These are phyloP conservation scores for Campoletis sonorensis DNA, from an alignment of 1,140 invertebrate genomes.

Conservation along the genomic window DNA sequence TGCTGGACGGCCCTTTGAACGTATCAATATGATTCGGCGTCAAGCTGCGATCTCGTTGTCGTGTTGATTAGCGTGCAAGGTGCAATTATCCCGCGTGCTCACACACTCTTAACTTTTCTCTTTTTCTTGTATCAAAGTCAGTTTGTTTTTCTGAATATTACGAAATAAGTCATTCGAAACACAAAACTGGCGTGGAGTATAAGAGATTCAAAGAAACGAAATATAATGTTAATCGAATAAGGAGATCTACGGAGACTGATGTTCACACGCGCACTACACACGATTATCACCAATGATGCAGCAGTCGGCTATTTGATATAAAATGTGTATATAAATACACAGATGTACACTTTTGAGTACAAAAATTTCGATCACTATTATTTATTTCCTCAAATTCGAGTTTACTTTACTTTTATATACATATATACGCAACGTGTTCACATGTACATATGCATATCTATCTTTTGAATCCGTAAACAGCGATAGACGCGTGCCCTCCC, in stretches of 20 bases:
- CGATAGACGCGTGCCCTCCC: conserved; percentile 28
- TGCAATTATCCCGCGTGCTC: too few relatives aligned
- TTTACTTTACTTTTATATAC: neutral
- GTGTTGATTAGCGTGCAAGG: neutral
- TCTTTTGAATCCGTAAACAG: neutral
- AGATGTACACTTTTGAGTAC: neutral
- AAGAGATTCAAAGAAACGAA: neutral
- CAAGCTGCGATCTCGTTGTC: neutral
- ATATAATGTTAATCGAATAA: neutral
- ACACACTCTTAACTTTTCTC: too few relatives aligned
- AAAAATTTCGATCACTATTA: neutral
- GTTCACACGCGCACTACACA: neutral
- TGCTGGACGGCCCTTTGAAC: too few relatives aligned
- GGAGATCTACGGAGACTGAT: neutral
- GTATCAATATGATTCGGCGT: neutral
- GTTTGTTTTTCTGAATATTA: too few relatives aligned
- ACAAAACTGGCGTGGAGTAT: too few relatives aligned
- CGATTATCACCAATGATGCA: conserved; percentile 9
- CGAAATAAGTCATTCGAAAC: too few relatives aligned
- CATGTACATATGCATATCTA: conserved; percentile 6
- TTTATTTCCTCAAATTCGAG: neutral
- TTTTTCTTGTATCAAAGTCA: too few relatives aligned
- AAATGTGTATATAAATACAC: neutral
- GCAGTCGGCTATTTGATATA: neutral
- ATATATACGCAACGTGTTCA: neutral